Base-by-base conservation (phyloP, 2,888 invertebrate genomes). In the Cephus spinipes region DNA sequence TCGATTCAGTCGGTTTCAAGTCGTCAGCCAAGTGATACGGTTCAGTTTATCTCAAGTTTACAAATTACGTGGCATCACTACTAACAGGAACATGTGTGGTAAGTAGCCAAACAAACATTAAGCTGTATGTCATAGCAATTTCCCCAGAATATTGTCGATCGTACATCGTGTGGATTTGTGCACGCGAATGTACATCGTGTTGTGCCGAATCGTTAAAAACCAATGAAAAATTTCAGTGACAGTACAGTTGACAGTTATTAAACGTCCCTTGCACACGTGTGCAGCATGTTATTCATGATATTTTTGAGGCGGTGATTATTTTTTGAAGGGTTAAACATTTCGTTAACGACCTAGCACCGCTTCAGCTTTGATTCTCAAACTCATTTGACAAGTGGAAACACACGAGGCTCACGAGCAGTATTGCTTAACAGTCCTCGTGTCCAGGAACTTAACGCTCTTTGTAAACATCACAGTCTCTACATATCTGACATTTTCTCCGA, bases 1-100 rank as follows among this genome's bases (percentile, higher is more conserved):
- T 76, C 76, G 75, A 79, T 81, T 85, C 85, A 85, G 84, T 81
- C 81, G 79, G 76, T 82, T 79, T 74, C 79, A 75, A 80, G 81
- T 83, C 83, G 81, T 77, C 79, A 76, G 33, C 12, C 73, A 75
- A 83, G 81, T 81, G 77, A 78, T 76, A 79, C 76, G 69, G 55
- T 77, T 23, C 11, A 31, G 68, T 36, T 12, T 55, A 23, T 71
- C 15, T n/a, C 23, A 12, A 34, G 68, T 30, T 34, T 69, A 74
- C 80, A 74, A 76, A 68, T 15, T 74, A 74, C 74, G 74, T 74
- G 35, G 36, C 74, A 36, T 1, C 36, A 30, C 74, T 12, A 23
- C 31, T 34, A 35, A 74, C 74, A 31, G 69, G n/a, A 79, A 36
- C 78, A 82, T 82, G 82, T 82, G 82, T 74, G 82, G 82, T 82